Conservation (phyloP, 2,113 vertebrate genomes). For the zebrafish (Danio rerio) region GRCz12tu NC_133197.1:19820501-19821000, state of each 20-base stretch:
- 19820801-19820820: constrained; percentile 58
- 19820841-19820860: constrained; percentile 46
- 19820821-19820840: constrained; percentile 43
- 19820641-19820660: too few species aligned
- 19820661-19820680: too few species aligned
- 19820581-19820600: too few species aligned
- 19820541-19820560: too few species aligned
- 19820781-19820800: constrained; percentile 53
- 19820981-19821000: constrained; percentile 36
- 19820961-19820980: constrained; percentile 64
- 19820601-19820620: too few species aligned
- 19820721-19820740: constrained; percentile 11
- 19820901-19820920: constrained; percentile 51
- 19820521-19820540: too few species aligned
- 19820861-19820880: constrained; percentile 40
- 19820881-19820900: constrained; percentile 37
- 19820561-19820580: too few species aligned
- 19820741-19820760: not conserved
- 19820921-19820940: constrained; percentile 52
- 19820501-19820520: too few species aligned
- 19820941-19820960: constrained; percentile 58
- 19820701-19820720: constrained; percentile 72
- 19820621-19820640: too few species aligned
- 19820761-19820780: constrained; percentile 23
- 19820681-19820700: constrained; percentile 46